Evolutionary conservation across 2,797 vertebrate genomes (phyloP).

Genomic region (Enteromius argenteus): DNA sequence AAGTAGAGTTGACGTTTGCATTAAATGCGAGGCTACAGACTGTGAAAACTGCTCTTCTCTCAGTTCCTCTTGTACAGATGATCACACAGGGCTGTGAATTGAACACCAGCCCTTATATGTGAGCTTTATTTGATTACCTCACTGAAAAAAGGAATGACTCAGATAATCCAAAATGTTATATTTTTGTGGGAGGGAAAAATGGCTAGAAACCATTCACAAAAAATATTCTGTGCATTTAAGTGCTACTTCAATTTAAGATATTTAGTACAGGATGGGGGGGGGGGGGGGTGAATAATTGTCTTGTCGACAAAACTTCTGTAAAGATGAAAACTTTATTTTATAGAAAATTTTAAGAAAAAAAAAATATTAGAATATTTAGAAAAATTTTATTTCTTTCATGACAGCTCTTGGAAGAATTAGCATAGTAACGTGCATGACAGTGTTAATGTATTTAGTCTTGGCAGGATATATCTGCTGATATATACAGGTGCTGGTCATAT

Average conservation of each 20-base stretch:
- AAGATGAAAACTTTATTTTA: no score
- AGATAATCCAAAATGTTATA: background rate
- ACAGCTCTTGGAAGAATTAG: no score
- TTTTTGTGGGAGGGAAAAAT: background rate
- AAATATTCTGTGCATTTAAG: background rate
- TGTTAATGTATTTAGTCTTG: no score
- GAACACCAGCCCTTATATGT: background rate
- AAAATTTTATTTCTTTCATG: background rate
- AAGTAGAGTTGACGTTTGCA: background rate
- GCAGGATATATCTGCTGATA: no score
- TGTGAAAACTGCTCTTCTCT: slow-evolving; percentile 4
- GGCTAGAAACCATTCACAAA: background rate
- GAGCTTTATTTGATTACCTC: background rate
- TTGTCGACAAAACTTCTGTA: no score
- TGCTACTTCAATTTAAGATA: background rate
- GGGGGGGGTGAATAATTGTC: no score
- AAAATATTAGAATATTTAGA: no score
- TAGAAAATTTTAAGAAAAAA: no score
- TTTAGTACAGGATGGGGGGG: background rate
- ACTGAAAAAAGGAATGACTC: background rate
- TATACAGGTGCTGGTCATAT: no score
- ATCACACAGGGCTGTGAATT: background rate
- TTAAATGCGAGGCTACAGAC: slow-evolving; percentile 10
- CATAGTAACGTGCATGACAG: no score
- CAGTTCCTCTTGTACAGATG: background rate